phyloP scores from a whole-genome alignment of 1,140 invertebrate species.

The Melipona quadrifasciata region DNA sequence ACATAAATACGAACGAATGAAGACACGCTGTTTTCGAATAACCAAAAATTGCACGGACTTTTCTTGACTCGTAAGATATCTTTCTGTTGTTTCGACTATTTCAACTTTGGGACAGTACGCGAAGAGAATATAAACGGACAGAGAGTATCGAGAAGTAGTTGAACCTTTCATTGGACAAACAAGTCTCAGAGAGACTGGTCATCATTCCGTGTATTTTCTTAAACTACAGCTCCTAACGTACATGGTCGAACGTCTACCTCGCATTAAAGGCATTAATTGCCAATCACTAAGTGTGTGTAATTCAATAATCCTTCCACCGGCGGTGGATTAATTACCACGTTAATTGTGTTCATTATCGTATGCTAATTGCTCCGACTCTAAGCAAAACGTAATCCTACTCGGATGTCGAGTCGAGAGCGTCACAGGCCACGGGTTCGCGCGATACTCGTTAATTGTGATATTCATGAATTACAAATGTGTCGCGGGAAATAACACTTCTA shows the following conservation, averaged over 20 bases:
- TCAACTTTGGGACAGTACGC: too few species aligned
- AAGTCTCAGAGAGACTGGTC: too few species aligned
- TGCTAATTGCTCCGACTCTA: neutral
- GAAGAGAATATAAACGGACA: too few species aligned
- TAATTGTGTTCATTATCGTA: constrained; percentile 1
- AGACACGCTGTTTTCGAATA: too few species aligned
- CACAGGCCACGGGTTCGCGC: neutral
- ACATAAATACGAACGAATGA: too few species aligned
- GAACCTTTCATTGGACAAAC: too few species aligned
- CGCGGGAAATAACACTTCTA: neutral
- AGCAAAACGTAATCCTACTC: neutral
- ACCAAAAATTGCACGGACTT: too few species aligned
- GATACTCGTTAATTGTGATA: neutral
- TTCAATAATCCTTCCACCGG: neutral
- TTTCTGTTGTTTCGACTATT: too few species aligned
- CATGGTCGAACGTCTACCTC: too few species aligned
- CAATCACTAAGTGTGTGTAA: neutral
- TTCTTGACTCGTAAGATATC: too few species aligned
- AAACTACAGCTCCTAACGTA: neutral
- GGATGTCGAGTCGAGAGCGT: neutral
- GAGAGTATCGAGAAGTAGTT: too few species aligned
- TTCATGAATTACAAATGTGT: neutral
- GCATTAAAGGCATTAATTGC: neutral
- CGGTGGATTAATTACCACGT: neutral
- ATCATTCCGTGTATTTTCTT: neutral